Percentiles rank a stretch among this genome's conserved stretches.
Conservation (phyloP, 2,888 invertebrate genomes). For the Caenorhabditis sulstoni region DNA sequence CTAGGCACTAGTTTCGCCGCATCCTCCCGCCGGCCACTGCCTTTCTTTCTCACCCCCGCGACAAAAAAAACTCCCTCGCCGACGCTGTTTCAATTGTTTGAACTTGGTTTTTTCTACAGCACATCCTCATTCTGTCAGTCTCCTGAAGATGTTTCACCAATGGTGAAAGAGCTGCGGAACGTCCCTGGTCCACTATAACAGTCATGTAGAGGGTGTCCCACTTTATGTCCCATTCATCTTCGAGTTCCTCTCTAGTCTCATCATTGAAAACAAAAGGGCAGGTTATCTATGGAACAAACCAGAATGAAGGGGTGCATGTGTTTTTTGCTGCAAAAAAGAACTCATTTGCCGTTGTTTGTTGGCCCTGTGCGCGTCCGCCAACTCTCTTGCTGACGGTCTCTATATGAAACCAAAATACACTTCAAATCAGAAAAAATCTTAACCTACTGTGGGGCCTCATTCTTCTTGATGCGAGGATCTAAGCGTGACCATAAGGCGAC, state of each 20-base stretch:
- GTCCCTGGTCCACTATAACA: too few relatives aligned
- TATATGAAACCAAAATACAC: conserved; percentile 29
- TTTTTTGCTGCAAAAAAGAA: conserved; percentile 47
- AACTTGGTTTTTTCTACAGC: conserved; percentile 42
- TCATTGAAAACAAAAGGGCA: conserved; percentile 42
- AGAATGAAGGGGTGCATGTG: conserved; percentile 34
- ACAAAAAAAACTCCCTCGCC: conserved; percentile 29
- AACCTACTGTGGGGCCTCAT: too few relatives aligned
- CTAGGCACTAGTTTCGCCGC: conserved; percentile 32
- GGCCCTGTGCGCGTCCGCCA: conserved; percentile 9
- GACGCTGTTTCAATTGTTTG: conserved; percentile 50
- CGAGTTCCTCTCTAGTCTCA: conserved; percentile 6
- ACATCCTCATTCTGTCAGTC: conserved; percentile 16
- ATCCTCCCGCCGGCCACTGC: conserved; percentile 1
- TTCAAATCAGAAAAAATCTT: too few relatives aligned
- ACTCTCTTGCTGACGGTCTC: conserved; percentile 11
- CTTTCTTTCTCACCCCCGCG: conserved; percentile 30
- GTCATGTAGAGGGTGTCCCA: conserved; percentile 1
- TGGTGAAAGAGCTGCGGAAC: too few relatives aligned
- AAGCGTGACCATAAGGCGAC: not conserved
- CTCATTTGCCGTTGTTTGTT: conserved; percentile 53
- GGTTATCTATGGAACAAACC: conserved; percentile 47
- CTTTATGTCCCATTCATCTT: not conserved
- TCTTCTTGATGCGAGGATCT: too few relatives aligned
- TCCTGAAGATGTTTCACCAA: conserved; percentile 5